Percentiles rank a stretch among this genome's conserved stretches.
phyloP scores from a whole-genome alignment of 2,797 vertebrate species.

The Cheirogaleus major region DNA sequence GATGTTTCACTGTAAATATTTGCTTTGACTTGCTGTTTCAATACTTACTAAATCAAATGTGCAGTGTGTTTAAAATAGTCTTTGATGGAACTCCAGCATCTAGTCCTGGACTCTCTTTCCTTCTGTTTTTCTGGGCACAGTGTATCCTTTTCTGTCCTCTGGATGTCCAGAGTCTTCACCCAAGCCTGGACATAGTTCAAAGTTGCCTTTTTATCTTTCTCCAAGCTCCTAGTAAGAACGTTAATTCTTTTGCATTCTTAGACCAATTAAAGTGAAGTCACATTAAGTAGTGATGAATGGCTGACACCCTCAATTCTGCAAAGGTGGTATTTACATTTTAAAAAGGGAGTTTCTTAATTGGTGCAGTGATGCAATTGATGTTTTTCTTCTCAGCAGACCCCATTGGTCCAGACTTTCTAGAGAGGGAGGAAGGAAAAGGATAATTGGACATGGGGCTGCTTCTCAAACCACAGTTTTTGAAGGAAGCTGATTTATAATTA shows the following conservation, averaged over 20 bases:
- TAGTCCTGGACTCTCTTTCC: neutral
- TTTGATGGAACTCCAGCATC: slow-evolving; percentile 10
- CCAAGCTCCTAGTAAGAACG: neutral
- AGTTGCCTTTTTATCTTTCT: slow-evolving; percentile 27
- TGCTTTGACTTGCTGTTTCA: slow-evolving; percentile 4
- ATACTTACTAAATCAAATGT: slow-evolving; percentile 11
- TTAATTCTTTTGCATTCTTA: neutral
- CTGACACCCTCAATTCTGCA: neutral
- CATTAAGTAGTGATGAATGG: neutral
- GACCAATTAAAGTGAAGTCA: neutral
- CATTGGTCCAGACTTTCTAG: neutral
- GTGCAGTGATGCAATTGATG: neutral
- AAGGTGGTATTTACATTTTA: slow-evolving; percentile 13
- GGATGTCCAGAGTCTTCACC: neutral
- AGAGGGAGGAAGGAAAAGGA: neutral
- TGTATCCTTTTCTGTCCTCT: neutral
- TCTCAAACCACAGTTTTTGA: slow-evolving; percentile 6
- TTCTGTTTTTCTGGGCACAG: neutral
- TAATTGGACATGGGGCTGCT: neutral
- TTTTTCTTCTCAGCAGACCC: slow-evolving; percentile 12
- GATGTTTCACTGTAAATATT: slow-evolving; percentile 28
- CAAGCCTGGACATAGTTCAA: neutral
- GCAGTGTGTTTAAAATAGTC: neutral
- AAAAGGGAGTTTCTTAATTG: neutral
- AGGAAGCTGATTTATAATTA: slow-evolving; percentile 1